Evolutionary conservation across 1,140 invertebrate genomes (phyloP).

Genomic region (Aleiodes sp.): DNA sequence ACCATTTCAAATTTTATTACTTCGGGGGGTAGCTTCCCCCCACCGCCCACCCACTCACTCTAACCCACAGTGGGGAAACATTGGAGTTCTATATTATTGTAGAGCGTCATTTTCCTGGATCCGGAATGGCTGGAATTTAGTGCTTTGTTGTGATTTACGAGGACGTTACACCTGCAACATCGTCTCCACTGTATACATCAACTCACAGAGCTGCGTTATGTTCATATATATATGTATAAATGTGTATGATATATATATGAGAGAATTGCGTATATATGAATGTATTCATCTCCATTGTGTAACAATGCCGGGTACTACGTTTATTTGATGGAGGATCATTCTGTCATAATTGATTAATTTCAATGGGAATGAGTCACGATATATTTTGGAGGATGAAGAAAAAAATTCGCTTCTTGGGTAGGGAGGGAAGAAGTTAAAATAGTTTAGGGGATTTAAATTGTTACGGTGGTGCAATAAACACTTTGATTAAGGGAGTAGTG

Average conservation of each 20-base stretch:
- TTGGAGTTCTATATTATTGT: constrained; percentile 25
- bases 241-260: neutral
- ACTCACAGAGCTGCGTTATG: neutral
- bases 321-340: constrained; percentile 28
- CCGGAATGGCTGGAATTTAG: constrained; percentile 43
- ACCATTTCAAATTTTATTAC: constrained; percentile 37
- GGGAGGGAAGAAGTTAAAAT: no score
- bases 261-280: neutral
- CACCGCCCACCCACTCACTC: no score
- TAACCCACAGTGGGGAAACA: no score
- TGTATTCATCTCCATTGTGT: neutral
- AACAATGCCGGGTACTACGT: constrained; percentile 17
- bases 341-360: constrained; percentile 30
- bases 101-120: constrained; percentile 31
- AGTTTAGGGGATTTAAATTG: no score
- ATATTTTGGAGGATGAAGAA: neutral
- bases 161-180: constrained; percentile 41
- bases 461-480: no score
- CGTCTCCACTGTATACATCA: neutral
- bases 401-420: neutral
- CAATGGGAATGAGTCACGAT: neutral
- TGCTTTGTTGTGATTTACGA: constrained; percentile 48
- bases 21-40: neutral
- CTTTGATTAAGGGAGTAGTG: no score
- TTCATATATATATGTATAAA: constrained; percentile 19